A percentile compares a stretch with the other conserved stretches of the same genome.
phyloP scores from a whole-genome alignment of 2,797 vertebrate genomes.

The Chelon labrosus region DNA sequence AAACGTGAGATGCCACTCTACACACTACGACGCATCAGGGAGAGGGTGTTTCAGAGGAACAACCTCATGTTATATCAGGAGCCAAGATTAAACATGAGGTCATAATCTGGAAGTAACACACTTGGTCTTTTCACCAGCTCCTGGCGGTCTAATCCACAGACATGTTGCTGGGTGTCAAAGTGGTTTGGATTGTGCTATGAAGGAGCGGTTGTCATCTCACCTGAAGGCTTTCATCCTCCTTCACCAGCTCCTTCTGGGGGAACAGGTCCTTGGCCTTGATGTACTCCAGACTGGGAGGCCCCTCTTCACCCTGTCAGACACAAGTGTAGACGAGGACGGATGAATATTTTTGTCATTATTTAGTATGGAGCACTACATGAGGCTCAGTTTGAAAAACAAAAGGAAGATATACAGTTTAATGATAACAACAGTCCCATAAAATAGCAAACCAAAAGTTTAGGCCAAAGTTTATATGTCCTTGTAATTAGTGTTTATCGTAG shows the following conservation, averaged over 20 bases:
- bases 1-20: constrained; percentile 5
- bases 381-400: not conserved
- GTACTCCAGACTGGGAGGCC: constrained; percentile 99
- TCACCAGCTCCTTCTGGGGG: constrained; percentile 97
- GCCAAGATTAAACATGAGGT: constrained; percentile 26
- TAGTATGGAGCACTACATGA: not conserved
- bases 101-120: constrained; percentile 29
- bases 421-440: not conserved
- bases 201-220: constrained; percentile 72
- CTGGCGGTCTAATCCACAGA: constrained; percentile 16
- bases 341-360: not conserved
- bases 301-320: constrained; percentile 94
- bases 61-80: not conserved
- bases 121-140: constrained; percentile 20
- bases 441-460: not conserved
- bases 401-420: not conserved
- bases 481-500: constrained; percentile 8
- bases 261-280: constrained; percentile 99
- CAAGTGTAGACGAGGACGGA: constrained; percentile 28
- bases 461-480: not conserved
- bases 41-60: constrained; percentile 31
- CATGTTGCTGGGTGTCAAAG: constrained; percentile 12
- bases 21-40: constrained; percentile 13
- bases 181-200: not conserved
- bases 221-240: constrained; percentile 97